phyloP scores from a whole-genome alignment of 2,797 vertebrate species.

The Clarias fuscus region DNA sequence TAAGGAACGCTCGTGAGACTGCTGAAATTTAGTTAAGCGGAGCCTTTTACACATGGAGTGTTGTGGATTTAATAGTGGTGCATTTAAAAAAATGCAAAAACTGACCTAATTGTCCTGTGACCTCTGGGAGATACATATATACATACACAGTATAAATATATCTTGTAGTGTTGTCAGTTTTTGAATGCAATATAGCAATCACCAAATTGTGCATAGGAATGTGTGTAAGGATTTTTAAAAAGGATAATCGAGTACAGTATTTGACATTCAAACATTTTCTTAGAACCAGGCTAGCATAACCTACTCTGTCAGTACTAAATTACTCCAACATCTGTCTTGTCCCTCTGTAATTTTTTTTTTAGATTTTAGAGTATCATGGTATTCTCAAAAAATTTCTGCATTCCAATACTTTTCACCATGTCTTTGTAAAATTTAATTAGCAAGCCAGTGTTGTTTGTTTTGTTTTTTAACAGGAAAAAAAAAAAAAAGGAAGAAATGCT shows the following conservation, averaged over 20 bases:
- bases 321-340: neutral
- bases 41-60: conserved; percentile 14
- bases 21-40: conserved; percentile 44
- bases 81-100: conserved; percentile 29
- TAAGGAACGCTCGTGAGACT: conserved; percentile 55
- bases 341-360: neutral
- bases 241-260: neutral
- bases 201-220: conserved; percentile 1
- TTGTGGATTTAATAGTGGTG: conserved; percentile 6
- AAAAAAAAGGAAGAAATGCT: neutral
- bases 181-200: conserved; percentile 27
- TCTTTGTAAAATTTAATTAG: neutral
- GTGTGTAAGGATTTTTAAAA: neutral
- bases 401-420: conserved; percentile 11
- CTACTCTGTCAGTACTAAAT: neutral
- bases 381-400: neutral
- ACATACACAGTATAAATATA: neutral
- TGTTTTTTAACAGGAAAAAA: neutral
- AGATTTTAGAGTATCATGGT: neutral
- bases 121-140: conserved; percentile 5
- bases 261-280: neutral
- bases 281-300: neutral
- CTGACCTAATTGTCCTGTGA: conserved; percentile 15
- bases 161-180: conserved; percentile 5
- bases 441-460: neutral